phyloP scores from a whole-genome alignment of 1,140 invertebrate genomes.

The Cydia fagiglandana region DNA sequence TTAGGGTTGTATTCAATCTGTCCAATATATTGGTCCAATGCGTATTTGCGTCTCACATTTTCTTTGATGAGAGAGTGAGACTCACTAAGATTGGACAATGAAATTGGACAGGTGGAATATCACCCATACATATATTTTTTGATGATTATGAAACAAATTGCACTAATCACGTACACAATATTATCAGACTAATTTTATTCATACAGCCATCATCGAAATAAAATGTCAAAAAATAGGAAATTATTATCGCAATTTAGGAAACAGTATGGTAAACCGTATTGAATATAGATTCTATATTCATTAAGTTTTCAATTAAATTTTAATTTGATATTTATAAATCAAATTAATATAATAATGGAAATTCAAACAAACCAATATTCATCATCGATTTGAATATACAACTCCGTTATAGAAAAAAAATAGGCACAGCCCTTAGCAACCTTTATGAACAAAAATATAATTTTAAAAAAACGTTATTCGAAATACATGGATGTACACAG shows the following conservation, averaged over 20 bases:
- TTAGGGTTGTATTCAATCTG: too few relatives aligned
- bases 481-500: too few relatives aligned
- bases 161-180: constrained; percentile 6
- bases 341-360: constrained; percentile 1
- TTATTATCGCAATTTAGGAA: background rate
- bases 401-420: background rate
- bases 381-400: constrained; percentile 7
- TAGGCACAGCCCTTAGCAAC: constrained; percentile 21
- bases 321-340: constrained; percentile 3
- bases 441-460: background rate
- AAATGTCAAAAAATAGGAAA: background rate
- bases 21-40: too few relatives aligned
- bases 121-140: background rate
- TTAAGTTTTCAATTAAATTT: background rate
- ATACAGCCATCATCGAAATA: background rate
- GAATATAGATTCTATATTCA: background rate
- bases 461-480: background rate
- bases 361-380: background rate
- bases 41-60: too few relatives aligned
- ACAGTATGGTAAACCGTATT: background rate
- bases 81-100: too few relatives aligned
- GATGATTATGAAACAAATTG: background rate
- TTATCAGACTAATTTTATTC: background rate
- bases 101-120: too few relatives aligned
- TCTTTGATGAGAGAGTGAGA: too few relatives aligned